phyloP scores from a whole-genome alignment of 2,888 invertebrate genomes.

The Hetaerina titia region DNA sequence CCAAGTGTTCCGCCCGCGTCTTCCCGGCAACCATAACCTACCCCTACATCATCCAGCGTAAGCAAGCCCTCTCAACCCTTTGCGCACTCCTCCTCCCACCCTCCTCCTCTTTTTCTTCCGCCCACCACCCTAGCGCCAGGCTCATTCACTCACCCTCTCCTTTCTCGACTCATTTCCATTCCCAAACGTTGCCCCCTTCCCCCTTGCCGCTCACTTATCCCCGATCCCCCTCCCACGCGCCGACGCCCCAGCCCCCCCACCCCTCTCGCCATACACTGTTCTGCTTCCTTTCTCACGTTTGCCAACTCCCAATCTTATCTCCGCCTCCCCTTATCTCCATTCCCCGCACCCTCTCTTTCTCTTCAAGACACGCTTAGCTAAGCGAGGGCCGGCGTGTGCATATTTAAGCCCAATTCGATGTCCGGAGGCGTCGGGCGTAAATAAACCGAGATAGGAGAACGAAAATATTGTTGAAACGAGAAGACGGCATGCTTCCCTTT shows the following conservation, averaged over 20 bases:
- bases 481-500: too few species aligned
- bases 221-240: neutral
- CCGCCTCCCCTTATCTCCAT: conserved; percentile 1
- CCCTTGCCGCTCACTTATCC: neutral
- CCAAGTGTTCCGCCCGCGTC: conserved; percentile 35
- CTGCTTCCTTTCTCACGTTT: neutral
- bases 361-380: conserved; percentile 10
- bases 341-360: too few species aligned
- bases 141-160: neutral
- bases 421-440: neutral
- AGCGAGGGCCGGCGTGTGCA: neutral
- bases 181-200: neutral
- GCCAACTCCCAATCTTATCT: conserved; percentile 11
- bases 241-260: neutral
- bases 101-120: neutral
- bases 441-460: neutral
- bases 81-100: neutral
- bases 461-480: too few species aligned
- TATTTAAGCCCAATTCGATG: neutral
- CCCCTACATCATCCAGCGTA: conserved; percentile 50
- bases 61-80: conserved; percentile 52
- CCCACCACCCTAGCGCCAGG: neutral
- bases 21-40: conserved; percentile 54
- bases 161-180: neutral
- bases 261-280: neutral